Percentiles rank a stretch among this genome's conserved stretches.
Evolutionary conservation across 2,888 invertebrate genomes (phyloP).

Genomic region (Stomorhina lunata): DNA sequence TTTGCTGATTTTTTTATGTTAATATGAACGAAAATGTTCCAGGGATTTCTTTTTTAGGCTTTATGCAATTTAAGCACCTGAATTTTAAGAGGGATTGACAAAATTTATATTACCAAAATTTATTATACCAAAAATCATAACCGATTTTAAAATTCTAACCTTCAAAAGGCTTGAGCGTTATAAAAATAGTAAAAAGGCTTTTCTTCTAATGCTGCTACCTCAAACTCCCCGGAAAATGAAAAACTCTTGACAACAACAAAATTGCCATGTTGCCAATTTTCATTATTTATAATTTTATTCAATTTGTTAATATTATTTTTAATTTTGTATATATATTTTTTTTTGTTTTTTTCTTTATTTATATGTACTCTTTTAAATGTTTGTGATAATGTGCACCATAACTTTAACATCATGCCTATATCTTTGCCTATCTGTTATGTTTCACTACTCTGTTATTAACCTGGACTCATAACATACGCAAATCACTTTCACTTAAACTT

Average conservation of each 20-base stretch:
- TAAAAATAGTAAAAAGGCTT: too few relatives aligned
- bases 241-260: not conserved
- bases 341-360: conserved; percentile 52
- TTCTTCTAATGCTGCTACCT: too few relatives aligned
- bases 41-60: too few relatives aligned
- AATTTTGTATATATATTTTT: conserved; percentile 52
- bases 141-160: too few relatives aligned
- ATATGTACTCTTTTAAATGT: conserved; percentile 54
- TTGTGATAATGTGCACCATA: conserved; percentile 29
- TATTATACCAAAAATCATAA: too few relatives aligned
- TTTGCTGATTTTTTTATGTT: too few relatives aligned
- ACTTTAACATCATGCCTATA: conserved; percentile 37
- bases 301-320: conserved; percentile 43
- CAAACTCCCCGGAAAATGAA: too few relatives aligned
- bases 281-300: not conserved
- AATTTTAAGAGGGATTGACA: too few relatives aligned
- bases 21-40: too few relatives aligned
- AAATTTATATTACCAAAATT: too few relatives aligned
- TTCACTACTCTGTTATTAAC: conserved; percentile 35
- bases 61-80: too few relatives aligned
- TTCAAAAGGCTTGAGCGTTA: too few relatives aligned
- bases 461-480: conserved; percentile 14
- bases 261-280: conserved; percentile 56
- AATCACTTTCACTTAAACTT: not conserved
- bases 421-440: conserved; percentile 48